Base-by-base conservation (phyloP, 2,888 invertebrate species). In the Chrysopilus asiliformis region DNA sequence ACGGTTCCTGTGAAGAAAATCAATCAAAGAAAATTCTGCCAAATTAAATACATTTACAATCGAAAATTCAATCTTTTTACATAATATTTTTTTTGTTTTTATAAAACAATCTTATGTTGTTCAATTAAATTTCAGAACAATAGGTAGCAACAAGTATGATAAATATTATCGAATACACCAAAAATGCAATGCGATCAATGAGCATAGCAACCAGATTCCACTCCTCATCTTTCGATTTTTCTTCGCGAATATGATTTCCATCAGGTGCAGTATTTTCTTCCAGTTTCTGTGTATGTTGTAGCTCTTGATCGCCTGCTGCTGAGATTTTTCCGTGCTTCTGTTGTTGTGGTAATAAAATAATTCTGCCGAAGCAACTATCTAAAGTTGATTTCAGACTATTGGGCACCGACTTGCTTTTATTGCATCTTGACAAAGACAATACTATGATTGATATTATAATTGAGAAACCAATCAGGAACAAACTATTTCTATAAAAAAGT, bases 201-300 rank as follows among this genome's bases (percentile, higher is more conserved):
- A 73, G 71, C 2, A 70, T 71, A 18, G 75, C 76, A 30, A 76
- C 50, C 10, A 75, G 54, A n/a, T 71, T 57, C 76, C 76, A 78
- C 49, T 77, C 76, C 22, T 69, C 65, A 47, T 73, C 71, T 2
- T 66, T 45, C 3, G 56, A 57, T 20, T 47, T 42, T 45, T 54
- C 55, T 3, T 52, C 46, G 9, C 26, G 20, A 25, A 62, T 57
- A 26, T 63, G 62, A 37, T 58, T 56, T 32, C 65, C 63, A 26
- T 64, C 63, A 6, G 52, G 52, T 14, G 50, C 52, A 14, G 49
- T 52, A 19, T 53, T 46, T 14, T 63, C 63, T 22, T 65, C 64
- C 38, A 61, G 57, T 32, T 57, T 58, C 39, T 64, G 62, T 36
- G 65, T 63, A 16, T 60, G 53, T 53, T 65, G 56, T 47, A 65